Evolutionary conservation across 53 echinoderm and acorn worm genomes (phyloP).

Genomic region (Paracentrotus lividus): DNA sequence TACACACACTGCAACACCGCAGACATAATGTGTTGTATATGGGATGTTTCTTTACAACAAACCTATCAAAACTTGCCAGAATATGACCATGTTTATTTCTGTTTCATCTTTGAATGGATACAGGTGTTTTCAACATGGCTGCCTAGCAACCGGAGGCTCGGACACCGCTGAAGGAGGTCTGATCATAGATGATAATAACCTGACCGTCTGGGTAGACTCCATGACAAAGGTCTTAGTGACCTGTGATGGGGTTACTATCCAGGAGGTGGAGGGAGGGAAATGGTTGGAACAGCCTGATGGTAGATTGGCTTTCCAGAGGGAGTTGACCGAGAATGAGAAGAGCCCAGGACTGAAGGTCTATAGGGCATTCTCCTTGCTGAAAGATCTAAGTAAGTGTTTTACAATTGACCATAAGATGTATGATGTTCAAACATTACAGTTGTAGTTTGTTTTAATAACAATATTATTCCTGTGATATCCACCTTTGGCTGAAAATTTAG

Average conservation of each 20-base stretch:
- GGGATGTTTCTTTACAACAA: too few species aligned
- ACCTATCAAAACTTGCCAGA: neutral
- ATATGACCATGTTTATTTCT: neutral
- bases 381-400: conserved; percentile 69
- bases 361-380: conserved; percentile 76
- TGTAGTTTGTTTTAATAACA: too few species aligned
- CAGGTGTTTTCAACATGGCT: conserved; percentile 71
- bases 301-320: conserved; percentile 83
- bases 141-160: conserved; percentile 80
- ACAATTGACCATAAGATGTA: too few species aligned
- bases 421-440: too few species aligned
- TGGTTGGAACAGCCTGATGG: conserved; percentile 88
- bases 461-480: too few species aligned
- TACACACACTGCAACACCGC: too few species aligned
- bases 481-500: too few species aligned
- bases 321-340: conserved; percentile 80
- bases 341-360: conserved; percentile 81
- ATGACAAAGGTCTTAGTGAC: conserved; percentile 70
- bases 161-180: conserved; percentile 69
- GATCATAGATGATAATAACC: conserved; percentile 51
- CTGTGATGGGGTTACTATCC: conserved; percentile 72
- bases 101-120: neutral
- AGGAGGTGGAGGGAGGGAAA: conserved; percentile 61
- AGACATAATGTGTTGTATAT: too few species aligned
- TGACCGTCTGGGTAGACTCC: conserved; percentile 77